phyloP scores from a whole-genome alignment of 2,797 vertebrate genomes.

The Xiphophorus birchmanni region DNA sequence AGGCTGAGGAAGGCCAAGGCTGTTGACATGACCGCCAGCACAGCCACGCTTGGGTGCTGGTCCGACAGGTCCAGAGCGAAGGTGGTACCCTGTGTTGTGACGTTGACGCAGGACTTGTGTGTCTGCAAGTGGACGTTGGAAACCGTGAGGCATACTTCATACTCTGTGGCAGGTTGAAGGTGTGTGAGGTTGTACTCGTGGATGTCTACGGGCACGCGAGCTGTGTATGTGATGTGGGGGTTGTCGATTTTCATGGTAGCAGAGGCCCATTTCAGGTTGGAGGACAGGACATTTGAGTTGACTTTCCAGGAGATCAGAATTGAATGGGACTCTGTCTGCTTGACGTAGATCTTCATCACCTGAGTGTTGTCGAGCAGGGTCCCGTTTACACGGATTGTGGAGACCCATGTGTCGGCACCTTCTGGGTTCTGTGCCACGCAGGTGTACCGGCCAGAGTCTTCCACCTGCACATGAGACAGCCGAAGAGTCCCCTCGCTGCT shows the following conservation, averaged over 20 bases:
- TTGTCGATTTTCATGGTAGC: slow-evolving; percentile 99
- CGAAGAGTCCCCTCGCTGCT: slow-evolving; percentile 90
- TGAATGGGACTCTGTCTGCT: slow-evolving; percentile 93
- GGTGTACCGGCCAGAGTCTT: slow-evolving; percentile 95
- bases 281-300: slow-evolving; percentile 93
- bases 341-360: slow-evolving; percentile 96
- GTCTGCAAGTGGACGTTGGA: slow-evolving; percentile 94
- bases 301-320: slow-evolving; percentile 97
- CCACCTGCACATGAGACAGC: slow-evolving; percentile 88
- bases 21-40: slow-evolving; percentile 92
- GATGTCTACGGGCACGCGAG: slow-evolving; percentile 95
- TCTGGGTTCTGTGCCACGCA: slow-evolving; percentile 94
- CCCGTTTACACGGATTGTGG: slow-evolving; percentile 90
- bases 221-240: slow-evolving; percentile 96
- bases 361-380: slow-evolving; percentile 90
- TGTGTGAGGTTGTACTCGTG: slow-evolving; percentile 98
- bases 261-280: slow-evolving; percentile 96
- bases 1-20: slow-evolving; percentile 93
- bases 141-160: slow-evolving; percentile 96
- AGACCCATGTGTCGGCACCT: slow-evolving; percentile 92
- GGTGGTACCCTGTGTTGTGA: slow-evolving; percentile 90
- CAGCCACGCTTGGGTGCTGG: slow-evolving; percentile 90
- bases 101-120: slow-evolving; percentile 95
- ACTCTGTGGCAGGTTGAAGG: slow-evolving; percentile 94
- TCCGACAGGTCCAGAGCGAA: slow-evolving; percentile 89